phyloP scores from a whole-genome alignment of 2,113 vertebrate species.

The Rhinoderma darwinii region DNA sequence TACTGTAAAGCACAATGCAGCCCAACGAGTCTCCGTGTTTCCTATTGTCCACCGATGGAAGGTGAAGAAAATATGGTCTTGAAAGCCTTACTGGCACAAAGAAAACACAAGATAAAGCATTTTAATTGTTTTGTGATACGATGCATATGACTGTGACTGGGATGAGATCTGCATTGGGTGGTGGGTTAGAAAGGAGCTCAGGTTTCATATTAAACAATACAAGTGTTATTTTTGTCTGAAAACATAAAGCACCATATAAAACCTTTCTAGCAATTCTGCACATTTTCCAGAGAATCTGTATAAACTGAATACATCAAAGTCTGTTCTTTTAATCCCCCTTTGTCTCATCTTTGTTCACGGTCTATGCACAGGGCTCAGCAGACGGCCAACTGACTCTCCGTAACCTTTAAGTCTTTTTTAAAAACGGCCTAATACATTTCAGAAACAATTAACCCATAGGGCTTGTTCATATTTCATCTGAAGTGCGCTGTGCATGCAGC shows the following conservation, averaged over 20 bases:
- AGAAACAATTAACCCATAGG: slow-evolving; percentile 9
- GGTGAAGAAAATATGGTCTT: slow-evolving; percentile 14
- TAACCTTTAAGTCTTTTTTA: slow-evolving; percentile 29
- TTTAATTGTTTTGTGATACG: neutral
- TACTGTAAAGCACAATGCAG: neutral
- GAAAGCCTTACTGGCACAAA: neutral
- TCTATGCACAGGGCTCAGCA: neutral
- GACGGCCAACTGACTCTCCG: neutral
- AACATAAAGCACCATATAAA: neutral
- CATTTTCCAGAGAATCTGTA: neutral
- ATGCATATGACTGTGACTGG: neutral
- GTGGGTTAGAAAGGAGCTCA: neutral
- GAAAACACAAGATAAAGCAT: neutral
- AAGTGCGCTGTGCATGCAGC: neutral
- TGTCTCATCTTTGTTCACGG: slow-evolving; percentile 15
- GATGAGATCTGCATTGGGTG: neutral
- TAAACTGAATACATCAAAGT: slow-evolving; percentile 13
- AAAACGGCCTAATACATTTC: slow-evolving; percentile 5
- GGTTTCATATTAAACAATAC: slow-evolving; percentile 1
- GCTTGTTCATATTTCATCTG: neutral
- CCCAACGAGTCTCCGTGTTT: neutral
- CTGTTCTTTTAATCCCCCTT: slow-evolving; percentile 8
- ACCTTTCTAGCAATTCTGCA: neutral
- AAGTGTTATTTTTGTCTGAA: neutral
- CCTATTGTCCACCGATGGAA: neutral